These are phyloP conservation scores for Drosophila rubida DNA, from an alignment of 2,888 invertebrate genomes.

Conservation along the genomic window DNA sequence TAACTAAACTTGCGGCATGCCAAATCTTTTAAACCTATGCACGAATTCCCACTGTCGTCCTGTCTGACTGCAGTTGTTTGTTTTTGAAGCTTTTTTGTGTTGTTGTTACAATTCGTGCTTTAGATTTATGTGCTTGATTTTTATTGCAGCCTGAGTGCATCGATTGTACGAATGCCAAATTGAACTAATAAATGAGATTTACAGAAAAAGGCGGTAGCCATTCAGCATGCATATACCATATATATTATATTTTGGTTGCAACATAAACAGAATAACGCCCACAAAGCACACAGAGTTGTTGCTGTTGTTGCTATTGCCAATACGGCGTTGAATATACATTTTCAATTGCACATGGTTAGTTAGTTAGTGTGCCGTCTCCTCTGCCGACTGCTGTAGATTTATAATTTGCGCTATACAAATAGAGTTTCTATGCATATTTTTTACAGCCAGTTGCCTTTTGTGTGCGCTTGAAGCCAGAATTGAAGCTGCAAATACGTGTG, in stretches of 20 bases:
- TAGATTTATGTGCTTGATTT: constrained; percentile 60
- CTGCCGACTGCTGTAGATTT: background rate
- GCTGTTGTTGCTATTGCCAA: constrained; percentile 1
- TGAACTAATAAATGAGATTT: constrained; percentile 75
- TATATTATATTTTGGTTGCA: constrained; percentile 13
- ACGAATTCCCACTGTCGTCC: no score
- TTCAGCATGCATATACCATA: background rate
- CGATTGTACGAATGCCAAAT: constrained; percentile 55
- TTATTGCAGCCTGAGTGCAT: constrained; percentile 53
- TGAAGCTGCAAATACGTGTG: constrained; percentile 10
- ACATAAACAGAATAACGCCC: constrained; percentile 19
- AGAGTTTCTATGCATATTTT: constrained; percentile 6
- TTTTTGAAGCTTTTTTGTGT: constrained; percentile 8
- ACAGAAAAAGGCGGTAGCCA: constrained; percentile 41
- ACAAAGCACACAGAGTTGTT: constrained; percentile 15
- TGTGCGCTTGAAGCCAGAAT: constrained; percentile 1
- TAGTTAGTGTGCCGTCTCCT: constrained; percentile 2
- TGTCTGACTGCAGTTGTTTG: background rate
- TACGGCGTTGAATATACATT: constrained; percentile 12
- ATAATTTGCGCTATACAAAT: constrained; percentile 34
- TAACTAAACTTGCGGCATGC: background rate
- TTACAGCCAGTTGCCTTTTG: background rate
- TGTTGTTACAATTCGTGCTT: constrained; percentile 16
- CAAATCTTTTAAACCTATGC: background rate
- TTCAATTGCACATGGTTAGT: constrained; percentile 20